Evolutionary conservation across 2,888 invertebrate species (phyloP), one percentile per base, ranked within the genome.

Genomic region (Adela reaumurella): DNA sequence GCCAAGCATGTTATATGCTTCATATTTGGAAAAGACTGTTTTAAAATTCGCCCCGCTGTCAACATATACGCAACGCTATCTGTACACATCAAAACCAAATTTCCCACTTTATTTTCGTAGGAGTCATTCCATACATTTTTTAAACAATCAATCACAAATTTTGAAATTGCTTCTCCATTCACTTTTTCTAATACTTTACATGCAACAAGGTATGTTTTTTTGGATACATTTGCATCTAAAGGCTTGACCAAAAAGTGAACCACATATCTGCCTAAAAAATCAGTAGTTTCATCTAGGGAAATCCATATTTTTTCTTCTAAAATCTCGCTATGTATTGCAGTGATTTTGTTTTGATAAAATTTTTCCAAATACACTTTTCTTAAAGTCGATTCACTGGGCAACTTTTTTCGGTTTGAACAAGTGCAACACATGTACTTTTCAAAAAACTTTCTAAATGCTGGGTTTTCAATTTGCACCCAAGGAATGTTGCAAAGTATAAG

Each of bases 401-500:
- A 8, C 24, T 4, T 24, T 6, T 4, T 4, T 6, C 24, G 24
- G 8, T 24, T 24, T 6, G 24, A 4, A 8, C 24, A 24, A 6
- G 4, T 4, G 8, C 24, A 24, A 8, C 24, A 24, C 24, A 24
- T 6, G 8, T 24, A 24, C 44, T 49, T 49, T 20, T 49, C 14
- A 43, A 49, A 49, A 28, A 49, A 49, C 11, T 29, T 10, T 43
- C 29, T 43, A 18, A 46, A 49, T 10, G 49, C 46, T 18, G 43
- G 17, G 35, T 49, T 49, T 19, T 43, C 44, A 42, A 49, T 43
- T 46, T 49, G 49, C n/a, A 46, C 43, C 49, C 49, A 49, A 18
- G 49, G 49, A 41, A 49, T 49, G 43, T 49, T 49, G 35, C 49
- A 49, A 16, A 49, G 19, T 28, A 49, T 49, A 16, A 46, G 19